A percentile compares a stretch with the other conserved stretches of the same genome.
Evolutionary conservation across 1,140 invertebrate species (phyloP).

Genomic region (Papilio aristodemus): DNA sequence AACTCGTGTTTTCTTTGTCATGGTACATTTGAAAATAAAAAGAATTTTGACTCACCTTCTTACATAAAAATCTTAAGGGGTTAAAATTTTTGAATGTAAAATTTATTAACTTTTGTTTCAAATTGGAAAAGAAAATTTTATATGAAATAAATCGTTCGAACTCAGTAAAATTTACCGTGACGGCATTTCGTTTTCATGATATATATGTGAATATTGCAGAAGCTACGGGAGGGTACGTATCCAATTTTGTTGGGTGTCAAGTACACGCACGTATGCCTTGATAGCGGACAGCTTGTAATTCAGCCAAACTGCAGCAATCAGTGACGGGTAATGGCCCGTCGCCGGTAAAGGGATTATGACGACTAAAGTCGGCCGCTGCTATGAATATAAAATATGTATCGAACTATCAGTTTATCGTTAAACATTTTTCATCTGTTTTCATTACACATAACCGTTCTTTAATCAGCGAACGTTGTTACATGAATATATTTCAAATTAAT

Average conservation of each 20-base stretch:
- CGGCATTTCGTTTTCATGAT: constrained; percentile 25
- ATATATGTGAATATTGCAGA: constrained; percentile 23
- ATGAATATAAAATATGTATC: constrained; percentile 26
- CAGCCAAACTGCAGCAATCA: constrained; percentile 46
- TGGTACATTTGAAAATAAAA: too few species aligned
- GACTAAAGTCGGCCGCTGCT: constrained; percentile 18
- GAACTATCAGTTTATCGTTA: constrained; percentile 9
- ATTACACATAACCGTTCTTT: constrained; percentile 12
- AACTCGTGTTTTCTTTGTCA: constrained; percentile 2
- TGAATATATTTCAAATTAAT: constrained; percentile 7
- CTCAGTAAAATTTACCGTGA: constrained; percentile 10
- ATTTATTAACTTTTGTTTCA: too few species aligned
- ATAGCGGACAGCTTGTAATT: constrained; percentile 38
- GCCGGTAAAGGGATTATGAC: constrained; percentile 35
- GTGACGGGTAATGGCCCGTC: constrained; percentile 43
- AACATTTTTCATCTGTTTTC: constrained; percentile 5
- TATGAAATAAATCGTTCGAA: constrained; percentile 11
- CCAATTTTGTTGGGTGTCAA: constrained; percentile 48
- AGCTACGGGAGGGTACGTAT: constrained; percentile 35
- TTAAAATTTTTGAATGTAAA: too few species aligned
- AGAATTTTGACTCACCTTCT: too few species aligned
- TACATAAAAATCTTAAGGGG: too few species aligned
- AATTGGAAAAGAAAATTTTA: background rate
- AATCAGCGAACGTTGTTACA: background rate
- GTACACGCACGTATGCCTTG: constrained; percentile 41